Conservation (phyloP, 2,113 vertebrate genomes). For the Scomber japonicus region DNA sequence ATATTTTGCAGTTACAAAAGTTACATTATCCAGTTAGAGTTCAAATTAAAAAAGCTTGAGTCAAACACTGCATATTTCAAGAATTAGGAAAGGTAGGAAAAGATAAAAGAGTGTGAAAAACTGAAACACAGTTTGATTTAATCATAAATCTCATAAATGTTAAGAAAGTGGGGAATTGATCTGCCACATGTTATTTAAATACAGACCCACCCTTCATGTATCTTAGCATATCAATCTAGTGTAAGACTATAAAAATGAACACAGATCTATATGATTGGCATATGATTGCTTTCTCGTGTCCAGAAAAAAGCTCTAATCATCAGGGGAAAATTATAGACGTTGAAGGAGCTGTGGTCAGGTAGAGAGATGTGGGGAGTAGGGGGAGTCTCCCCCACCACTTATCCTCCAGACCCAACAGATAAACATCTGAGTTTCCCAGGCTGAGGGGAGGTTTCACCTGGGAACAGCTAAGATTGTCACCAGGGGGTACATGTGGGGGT, state of each 20-base stretch:
- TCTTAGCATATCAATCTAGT: constrained; percentile 19
- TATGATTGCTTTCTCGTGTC: constrained; percentile 57
- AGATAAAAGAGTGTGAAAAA: constrained; percentile 5
- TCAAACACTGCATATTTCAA: neutral
- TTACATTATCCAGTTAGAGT: too few relatives aligned
- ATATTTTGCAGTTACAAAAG: neutral
- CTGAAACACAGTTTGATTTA: constrained; percentile 17
- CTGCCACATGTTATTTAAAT: constrained; percentile 37
- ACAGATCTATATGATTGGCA: constrained; percentile 54
- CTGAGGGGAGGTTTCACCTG: constrained; percentile 69
- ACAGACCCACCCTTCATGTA: constrained; percentile 7
- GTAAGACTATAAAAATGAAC: constrained; percentile 40
- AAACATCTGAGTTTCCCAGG: constrained; percentile 76
- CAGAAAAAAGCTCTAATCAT: constrained; percentile 49
- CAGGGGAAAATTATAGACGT: constrained; percentile 50
- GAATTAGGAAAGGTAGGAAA: neutral
- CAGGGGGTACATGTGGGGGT: constrained; percentile 49
- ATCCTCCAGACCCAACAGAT: constrained; percentile 69
- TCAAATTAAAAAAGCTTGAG: too few relatives aligned
- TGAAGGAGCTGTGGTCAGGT: constrained; percentile 65
- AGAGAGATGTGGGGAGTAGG: neutral
- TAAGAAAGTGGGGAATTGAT: neutral
- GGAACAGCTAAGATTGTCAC: constrained; percentile 64
- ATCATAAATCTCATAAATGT: neutral
- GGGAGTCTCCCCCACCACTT: constrained; percentile 52